phyloP scores from a whole-genome alignment of 2,113 vertebrate species.

The human region DNA sequence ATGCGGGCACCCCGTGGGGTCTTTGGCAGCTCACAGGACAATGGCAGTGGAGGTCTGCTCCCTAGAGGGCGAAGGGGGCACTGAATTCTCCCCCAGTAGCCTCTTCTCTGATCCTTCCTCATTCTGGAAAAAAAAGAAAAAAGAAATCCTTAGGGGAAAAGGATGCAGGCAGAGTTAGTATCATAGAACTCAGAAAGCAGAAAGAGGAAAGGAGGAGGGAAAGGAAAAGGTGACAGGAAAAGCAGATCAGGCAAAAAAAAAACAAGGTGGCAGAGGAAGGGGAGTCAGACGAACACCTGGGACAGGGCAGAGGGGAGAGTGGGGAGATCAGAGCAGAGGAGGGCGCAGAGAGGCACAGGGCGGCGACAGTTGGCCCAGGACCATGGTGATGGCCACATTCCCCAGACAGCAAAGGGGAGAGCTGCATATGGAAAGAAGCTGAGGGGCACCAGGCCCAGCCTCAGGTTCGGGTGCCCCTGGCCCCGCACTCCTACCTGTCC shows the following conservation, averaged over 20 bases:
- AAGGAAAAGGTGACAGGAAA: not conserved
- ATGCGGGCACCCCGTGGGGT: accelerated
- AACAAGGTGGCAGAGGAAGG: not conserved
- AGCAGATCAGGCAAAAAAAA: not conserved
- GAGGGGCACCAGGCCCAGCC: not conserved
- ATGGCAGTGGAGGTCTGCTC: not conserved
- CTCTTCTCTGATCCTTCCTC: constrained; percentile 28
- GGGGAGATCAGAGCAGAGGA: not conserved
- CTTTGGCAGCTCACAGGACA: not conserved
- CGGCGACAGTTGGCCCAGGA: not conserved
- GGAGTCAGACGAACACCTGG: not conserved
- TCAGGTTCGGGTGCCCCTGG: accelerated
- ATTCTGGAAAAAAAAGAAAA: not conserved
- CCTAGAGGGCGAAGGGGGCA: not conserved
- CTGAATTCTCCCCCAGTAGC: constrained; percentile 33
- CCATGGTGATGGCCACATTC: accelerated
- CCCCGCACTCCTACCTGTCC: accelerated
- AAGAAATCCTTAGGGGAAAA: not conserved
- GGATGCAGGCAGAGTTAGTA: not conserved
- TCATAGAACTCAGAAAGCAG: not conserved
- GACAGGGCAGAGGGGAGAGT: not conserved
- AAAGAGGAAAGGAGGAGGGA: not conserved
- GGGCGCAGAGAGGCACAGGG: accelerated
- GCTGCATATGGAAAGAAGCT: too few species aligned
- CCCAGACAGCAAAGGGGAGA: not conserved